phyloP scores from a whole-genome alignment of 2,797 vertebrate genomes.

The Distichodus sexfasciatus region DNA sequence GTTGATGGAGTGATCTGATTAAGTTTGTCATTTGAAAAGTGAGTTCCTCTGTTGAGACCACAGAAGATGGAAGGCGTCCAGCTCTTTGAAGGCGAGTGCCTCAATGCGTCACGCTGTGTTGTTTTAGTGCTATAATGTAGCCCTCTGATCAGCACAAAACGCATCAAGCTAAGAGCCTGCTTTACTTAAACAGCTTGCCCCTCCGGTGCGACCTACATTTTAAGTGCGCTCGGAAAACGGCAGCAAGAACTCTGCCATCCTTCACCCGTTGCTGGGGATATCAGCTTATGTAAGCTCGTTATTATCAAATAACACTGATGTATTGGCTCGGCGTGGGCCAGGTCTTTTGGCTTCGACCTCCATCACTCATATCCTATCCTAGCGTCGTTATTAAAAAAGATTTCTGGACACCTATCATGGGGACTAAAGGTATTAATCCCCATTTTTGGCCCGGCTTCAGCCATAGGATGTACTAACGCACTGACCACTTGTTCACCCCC shows the following conservation, averaged over 20 bases:
- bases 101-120: neutral
- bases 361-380: conserved; percentile 19
- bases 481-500: conserved; percentile 7
- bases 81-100: neutral
- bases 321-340: conserved; percentile 27
- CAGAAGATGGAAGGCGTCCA: conserved; percentile 5
- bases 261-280: conserved; percentile 5
- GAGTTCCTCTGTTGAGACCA: conserved; percentile 18
- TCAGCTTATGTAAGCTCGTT: conserved; percentile 33
- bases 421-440: conserved; percentile 19
- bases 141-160: neutral
- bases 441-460: conserved; percentile 9
- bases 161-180: conserved; percentile 16
- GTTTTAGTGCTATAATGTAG: conserved; percentile 10
- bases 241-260: conserved; percentile 8
- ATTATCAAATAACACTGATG: conserved; percentile 37
- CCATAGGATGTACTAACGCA: neutral
- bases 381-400: conserved; percentile 1
- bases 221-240: conserved; percentile 3
- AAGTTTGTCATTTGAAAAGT: neutral
- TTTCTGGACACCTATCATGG: conserved; percentile 9
- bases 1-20: conserved; percentile 5
- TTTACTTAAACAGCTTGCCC: conserved; percentile 18
- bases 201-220: conserved; percentile 24
- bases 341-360: conserved; percentile 16